A percentile compares a stretch with the other conserved stretches of the same genome.
Evolutionary conservation across 2,888 invertebrate species (phyloP).

Genomic region (Morpho helenor): DNA sequence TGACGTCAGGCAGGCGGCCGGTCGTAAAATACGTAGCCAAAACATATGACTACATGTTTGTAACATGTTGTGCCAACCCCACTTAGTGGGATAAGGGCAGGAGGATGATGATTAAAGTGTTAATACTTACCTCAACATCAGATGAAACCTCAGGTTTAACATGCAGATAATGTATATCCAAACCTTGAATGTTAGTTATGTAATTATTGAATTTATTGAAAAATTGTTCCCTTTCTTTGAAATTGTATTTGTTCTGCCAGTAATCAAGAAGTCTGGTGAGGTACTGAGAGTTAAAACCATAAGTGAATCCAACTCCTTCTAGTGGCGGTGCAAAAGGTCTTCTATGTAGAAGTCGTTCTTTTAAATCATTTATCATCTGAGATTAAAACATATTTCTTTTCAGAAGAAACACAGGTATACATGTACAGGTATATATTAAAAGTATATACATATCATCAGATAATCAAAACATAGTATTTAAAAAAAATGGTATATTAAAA

Average conservation of each 20-base stretch:
- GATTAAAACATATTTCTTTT: conserved; percentile 24
- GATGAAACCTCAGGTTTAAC: conserved; percentile 73
- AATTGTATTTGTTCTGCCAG: conserved; percentile 88
- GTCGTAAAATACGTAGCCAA: too few relatives aligned
- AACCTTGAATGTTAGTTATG: conserved; percentile 85
- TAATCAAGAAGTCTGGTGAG: conserved; percentile 84
- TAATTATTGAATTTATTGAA: conserved; percentile 89
- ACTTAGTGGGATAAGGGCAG: too few relatives aligned
- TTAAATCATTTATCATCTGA: conserved; percentile 73
- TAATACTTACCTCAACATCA: conserved; percentile 44
- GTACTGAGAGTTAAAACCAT: conserved; percentile 88
- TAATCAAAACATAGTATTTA: too few relatives aligned
- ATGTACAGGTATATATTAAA: too few relatives aligned
- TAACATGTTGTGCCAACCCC: too few relatives aligned
- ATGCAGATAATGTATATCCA: conserved; percentile 88
- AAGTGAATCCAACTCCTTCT: conserved; percentile 85
- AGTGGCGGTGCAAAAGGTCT: conserved; percentile 76
- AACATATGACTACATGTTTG: too few relatives aligned
- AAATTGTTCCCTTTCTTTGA: conserved; percentile 80
- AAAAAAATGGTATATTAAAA: too few relatives aligned
- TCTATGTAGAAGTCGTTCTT: conserved; percentile 72
- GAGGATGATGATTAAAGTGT: background rate
- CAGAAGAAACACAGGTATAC: too few relatives aligned
- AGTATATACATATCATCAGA: too few relatives aligned
- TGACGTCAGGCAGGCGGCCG: too few relatives aligned